Evolutionary conservation across 2,797 vertebrate species (phyloP), one percentile per base, ranked within the genome.

Genomic region (Monodelphis domestica): DNA sequence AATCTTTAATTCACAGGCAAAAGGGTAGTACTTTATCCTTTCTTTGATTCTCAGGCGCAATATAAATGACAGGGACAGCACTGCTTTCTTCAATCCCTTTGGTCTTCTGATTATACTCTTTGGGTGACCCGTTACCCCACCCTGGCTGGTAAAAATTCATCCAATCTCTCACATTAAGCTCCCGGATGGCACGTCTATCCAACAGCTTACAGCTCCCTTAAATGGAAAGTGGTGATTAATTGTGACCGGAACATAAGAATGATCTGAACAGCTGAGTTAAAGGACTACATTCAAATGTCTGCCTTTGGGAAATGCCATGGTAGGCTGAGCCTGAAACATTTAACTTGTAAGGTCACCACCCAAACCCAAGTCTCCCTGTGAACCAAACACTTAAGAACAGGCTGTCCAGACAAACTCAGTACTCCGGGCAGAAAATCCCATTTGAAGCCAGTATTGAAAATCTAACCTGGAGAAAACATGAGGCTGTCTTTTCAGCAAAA

Each of bases 91-190:
- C 38, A 2, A 5, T 78, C 70, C 38, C 10, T 26, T 53, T 53
- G 38, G 53, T 91, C 30, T 95, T 87, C n/a, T 91, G 45, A 91
- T 95, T 92, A 89, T 17, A 94, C 54, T 78, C 63, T 52, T 15
- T 56, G 91, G 88, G 59, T 52, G 55, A 95, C 54, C 59, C 50
- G 55, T 54, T 95, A 17, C 10, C 29, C 84, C 38, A 78, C 0
- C 78, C 0, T 51, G 54, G 90, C 91, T 14, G 63, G 91, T 0
- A 55, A n/a, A 94, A 92, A 95, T 51, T 3, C 51, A 87, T 1
- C n/a, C 38, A 93, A 2, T 54, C 59, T 78, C 88, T 92, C 63
- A 90, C 1, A 21, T 14, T 78, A 21, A 93, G 93, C 57, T 89
- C 88, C 52, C 54, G 17, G 92, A 92, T 4, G 93, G 88, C 14